Evolutionary conservation across 2,797 vertebrate species (phyloP), one percentile per base, ranked within the genome.

Genomic region (Crossoptilon crossoptilon): DNA sequence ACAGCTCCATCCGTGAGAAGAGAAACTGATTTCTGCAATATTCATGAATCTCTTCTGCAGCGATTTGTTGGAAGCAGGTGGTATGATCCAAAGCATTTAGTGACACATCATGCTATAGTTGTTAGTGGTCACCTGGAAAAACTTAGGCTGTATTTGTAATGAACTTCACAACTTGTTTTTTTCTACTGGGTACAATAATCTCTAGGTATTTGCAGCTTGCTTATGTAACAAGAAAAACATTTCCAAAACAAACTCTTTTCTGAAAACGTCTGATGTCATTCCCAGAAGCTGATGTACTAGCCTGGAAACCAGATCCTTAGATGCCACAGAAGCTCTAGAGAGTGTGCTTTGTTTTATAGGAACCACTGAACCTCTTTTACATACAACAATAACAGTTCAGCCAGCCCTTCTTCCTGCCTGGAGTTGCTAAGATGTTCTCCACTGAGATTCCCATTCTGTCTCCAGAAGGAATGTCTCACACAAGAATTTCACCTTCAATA

Each of bases 181-280:
- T 93, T 55, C 41, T 94, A 26, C 62, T 94, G 84, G 68, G 58
- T 87, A 74, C 73, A 85, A 84, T 66, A 85, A 91, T 90, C 66
- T 62, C 74, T 87, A 3, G 2, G 87, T 90, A 66, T 83, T 91
- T 1, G 3, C 43, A 91, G 58, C 66, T 83, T 92, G 75, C 90
- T 96, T 95, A 63, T 93, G 66, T 95, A 95, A 93, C 70, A 94
- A 85, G 81, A 70, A 80, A 80, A 93, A 73, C 81, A 43, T 64
- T 94, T 95, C 91, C 90, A 90, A 93, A 93, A 62, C 87, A 95
- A 96, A 85, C 90, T 75, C 69, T 70, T 85, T 76, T 94, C 74
- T 80, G 68, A 87, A 96, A 95, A 96, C 93, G 95, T 91, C 86
- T 96, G 94, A 95, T 94, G 94, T 85, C 92, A 95, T 95, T 93